Evolutionary conservation across 2,797 vertebrate species (phyloP), one percentile per base, ranked within the genome.

Genomic region (Oreochromis grahami): DNA sequence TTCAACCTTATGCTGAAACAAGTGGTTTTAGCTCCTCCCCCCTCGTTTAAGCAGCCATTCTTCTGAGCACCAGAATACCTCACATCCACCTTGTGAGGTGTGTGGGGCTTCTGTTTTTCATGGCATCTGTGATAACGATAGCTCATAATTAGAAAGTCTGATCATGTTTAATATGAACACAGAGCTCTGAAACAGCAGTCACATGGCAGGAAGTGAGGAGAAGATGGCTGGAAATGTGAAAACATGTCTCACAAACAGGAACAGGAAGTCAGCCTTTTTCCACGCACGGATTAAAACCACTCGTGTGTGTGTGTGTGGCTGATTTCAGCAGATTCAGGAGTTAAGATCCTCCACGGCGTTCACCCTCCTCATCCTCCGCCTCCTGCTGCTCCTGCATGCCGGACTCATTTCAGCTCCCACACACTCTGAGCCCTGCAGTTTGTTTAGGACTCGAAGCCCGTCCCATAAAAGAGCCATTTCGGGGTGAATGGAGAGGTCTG

Each of bases 401-500:
- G 19, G 17, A 60, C 84, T 82, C 2, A 24, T 76, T 84, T 76
- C 45, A 76, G 81, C 83, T 77, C 76, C 79, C 51, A 74, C 70
- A 74, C 26, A 74, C 70, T 53, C 14, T 60, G 8, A 17, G 26
- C n/a, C 3, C 26, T 5, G 19, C 7, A n/a, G 70, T 74, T 74
- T 74, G 70, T 74, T 74, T 74, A 74, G 26, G 17, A 50, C 24
- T 72, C 6, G 34, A 51, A 76, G 38, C n/a, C 87, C 43, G 2
- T 2, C 76, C 48, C 52, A 80, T 86, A 79, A 85, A 90, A 87
- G 87, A 85, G 26, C 82, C 79, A 17, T 80, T 89, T 52, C 72
- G 82, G 86, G 90, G 78, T 89, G 92, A 92, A 88, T 58, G 81
- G 84, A 87, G 84, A 65, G 81, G 78, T 88, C 85, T 88, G 82